Conservation (phyloP, 2,888 invertebrate genomes). For the Eristalinus sepulchralis region DNA sequence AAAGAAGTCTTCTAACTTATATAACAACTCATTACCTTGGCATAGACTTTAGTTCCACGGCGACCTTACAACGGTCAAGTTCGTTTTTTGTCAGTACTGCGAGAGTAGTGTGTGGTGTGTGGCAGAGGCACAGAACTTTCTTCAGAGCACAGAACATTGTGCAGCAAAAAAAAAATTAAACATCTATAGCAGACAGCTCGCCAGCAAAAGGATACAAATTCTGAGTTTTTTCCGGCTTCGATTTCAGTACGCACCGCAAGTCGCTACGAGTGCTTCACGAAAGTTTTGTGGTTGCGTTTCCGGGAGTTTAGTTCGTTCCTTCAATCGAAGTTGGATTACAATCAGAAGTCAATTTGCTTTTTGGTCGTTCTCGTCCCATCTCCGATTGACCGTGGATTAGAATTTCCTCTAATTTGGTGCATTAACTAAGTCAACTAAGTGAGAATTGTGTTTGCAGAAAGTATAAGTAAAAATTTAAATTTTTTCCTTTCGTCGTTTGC, state of each 20-base stretch:
- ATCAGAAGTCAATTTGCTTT: not conserved
- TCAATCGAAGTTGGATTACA: slow-evolving; percentile 43
- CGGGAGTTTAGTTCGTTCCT: slow-evolving; percentile 36
- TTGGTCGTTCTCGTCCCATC: not conserved
- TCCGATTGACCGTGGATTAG: slow-evolving; percentile 4
- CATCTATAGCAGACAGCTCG: not conserved
- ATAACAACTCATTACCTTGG: slow-evolving; percentile 81
- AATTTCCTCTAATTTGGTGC: slow-evolving; percentile 32
- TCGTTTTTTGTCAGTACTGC: slow-evolving; percentile 73
- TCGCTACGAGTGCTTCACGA: slow-evolving; percentile 5
- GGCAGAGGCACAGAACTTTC: slow-evolving; percentile 45
- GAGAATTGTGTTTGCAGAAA: slow-evolving; percentile 23
- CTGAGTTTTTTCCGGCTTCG: not conserved
- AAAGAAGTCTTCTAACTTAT: slow-evolving; percentile 80
- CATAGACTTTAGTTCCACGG: slow-evolving; percentile 81
- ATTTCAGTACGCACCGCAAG: slow-evolving; percentile 51
- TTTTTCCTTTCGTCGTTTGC: not conserved
- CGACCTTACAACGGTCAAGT: slow-evolving; percentile 81
- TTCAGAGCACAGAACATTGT: slow-evolving; percentile 33
- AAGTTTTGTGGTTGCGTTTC: slow-evolving; percentile 61
- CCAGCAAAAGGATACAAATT: slow-evolving; percentile 29
- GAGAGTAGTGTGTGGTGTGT: slow-evolving; percentile 51
- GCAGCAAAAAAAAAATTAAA: slow-evolving; percentile 3
- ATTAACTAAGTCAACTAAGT: slow-evolving; percentile 52
- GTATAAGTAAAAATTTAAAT: not conserved